phyloP scores from a whole-genome alignment of 2,113 vertebrate species.

The Lota lota region DNA sequence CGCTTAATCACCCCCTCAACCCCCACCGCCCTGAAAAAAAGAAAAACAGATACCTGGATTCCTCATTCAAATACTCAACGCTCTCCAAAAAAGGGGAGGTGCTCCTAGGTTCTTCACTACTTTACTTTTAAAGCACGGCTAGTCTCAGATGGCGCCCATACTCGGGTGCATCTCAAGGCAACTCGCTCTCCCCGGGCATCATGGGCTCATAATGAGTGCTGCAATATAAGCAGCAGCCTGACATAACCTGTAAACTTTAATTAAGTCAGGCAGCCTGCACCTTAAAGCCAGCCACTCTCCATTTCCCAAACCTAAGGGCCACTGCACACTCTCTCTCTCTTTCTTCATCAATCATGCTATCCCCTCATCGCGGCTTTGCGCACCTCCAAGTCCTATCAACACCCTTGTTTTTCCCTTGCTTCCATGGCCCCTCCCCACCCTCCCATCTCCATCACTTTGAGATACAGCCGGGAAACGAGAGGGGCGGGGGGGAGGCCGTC shows the following conservation, averaged over 20 bases:
- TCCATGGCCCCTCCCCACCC: neutral
- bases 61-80: constrained; percentile 17
- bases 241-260: constrained; percentile 75
- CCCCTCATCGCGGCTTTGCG: constrained; percentile 39
- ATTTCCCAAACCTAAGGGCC: constrained; percentile 34
- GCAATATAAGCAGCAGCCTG: constrained; percentile 69
- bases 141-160: too few relatives aligned
- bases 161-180: constrained; percentile 39
- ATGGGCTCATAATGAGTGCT: constrained; percentile 70
- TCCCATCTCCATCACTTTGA: constrained; percentile 55
- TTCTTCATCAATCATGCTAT: constrained; percentile 46
- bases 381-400: constrained; percentile 36
- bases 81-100: neutral
- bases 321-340: constrained; percentile 30
- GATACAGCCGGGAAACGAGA: constrained; percentile 26
- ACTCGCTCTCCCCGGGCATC: constrained; percentile 60
- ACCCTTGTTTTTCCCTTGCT: constrained; percentile 37
- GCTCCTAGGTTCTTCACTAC: too few relatives aligned
- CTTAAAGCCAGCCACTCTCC: constrained; percentile 63
- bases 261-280: constrained; percentile 65
- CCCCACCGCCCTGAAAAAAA: constrained; percentile 11
- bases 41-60: constrained; percentile 16
- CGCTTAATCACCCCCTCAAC: constrained; percentile 41
- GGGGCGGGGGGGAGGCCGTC: constrained; percentile 23
- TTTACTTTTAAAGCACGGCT: too few relatives aligned